phyloP scores from a whole-genome alignment of 2,888 invertebrate genomes.

The Diachrysia chrysitis region DNA sequence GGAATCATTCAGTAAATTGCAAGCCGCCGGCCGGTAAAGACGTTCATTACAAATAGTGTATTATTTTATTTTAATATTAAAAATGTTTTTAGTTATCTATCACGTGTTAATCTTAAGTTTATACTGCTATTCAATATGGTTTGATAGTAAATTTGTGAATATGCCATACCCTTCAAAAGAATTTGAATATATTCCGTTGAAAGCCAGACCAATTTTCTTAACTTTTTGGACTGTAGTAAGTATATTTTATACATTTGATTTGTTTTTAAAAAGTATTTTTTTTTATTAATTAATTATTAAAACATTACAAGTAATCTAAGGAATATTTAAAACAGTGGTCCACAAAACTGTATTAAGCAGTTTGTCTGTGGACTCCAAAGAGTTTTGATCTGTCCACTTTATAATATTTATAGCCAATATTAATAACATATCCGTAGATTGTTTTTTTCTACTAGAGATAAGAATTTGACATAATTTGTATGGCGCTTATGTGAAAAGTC shows the following conservation, averaged over 20 bases:
- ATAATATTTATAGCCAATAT: too few relatives aligned
- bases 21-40: slow-evolving; percentile 24
- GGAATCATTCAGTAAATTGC: slow-evolving; percentile 27
- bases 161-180: slow-evolving; percentile 69
- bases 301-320: too few relatives aligned
- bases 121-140: slow-evolving; percentile 73
- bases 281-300: too few relatives aligned
- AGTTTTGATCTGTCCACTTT: too few relatives aligned
- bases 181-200: slow-evolving; percentile 68
- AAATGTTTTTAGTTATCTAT: slow-evolving; percentile 64
- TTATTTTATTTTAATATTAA: slow-evolving; percentile 3
- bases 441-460: too few relatives aligned
- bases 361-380: too few relatives aligned
- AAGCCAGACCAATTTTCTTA: slow-evolving; percentile 73
- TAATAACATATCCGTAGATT: too few relatives aligned
- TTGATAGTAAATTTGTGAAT: slow-evolving; percentile 76
- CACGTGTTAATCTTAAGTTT: slow-evolving; percentile 69
- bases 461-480: too few relatives aligned
- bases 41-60: slow-evolving; percentile 30
- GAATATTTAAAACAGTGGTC: too few relatives aligned
- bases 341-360: too few relatives aligned
- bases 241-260: slow-evolving; percentile 26
- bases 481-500: too few relatives aligned
- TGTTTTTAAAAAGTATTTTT: too few relatives aligned
- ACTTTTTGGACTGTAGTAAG: slow-evolving; percentile 81